Base-by-base conservation (phyloP, 2,888 invertebrate species). In the Cancer borealis region DNA sequence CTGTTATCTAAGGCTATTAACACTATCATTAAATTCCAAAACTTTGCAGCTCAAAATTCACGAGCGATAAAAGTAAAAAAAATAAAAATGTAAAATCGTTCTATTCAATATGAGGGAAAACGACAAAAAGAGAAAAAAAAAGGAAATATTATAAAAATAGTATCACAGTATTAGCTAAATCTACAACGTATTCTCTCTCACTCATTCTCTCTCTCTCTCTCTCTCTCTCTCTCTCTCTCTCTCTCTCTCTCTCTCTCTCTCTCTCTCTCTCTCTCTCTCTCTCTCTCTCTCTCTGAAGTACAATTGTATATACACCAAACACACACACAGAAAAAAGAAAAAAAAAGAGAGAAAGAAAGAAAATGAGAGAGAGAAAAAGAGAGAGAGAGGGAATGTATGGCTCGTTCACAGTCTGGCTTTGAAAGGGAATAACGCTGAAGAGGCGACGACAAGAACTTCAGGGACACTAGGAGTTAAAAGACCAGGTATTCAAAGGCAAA, bases 141-240 rank as follows among this genome's bases (percentile, higher is more conserved):
- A n/a, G 5, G 49, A 88, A 47, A 30, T n/a, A n/a, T 47, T 47
- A 6, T 3, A 21, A 26, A 49, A n/a, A n/a, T 88, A 30, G 88
- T 21, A 2, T 26, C 17, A 12, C 17, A 3, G 2, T n/a, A 39
- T 26, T 26, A 73, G 5, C 26, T 73, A 17, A 17, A 87, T 87
- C 14, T 30, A 1, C 14, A 45, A 14, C 39, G 0, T 12, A 12
- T 30, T 17, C 26, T 39, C 45, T 66, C n/a, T 54, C 21, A 30
- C 39, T 73, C n/a, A 46, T 46, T 46, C 30, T 66, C 66, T 66
- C 66, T 91, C 66, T 91, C 90, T 90, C 90, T 90, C 91, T 66
- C 30, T 66, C 66, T 66, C 66, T 54, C 45, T 66, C 66, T 39
- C 17, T 66, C 60, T 46, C 60, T 91, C 54, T 91, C 91, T 45